These are phyloP conservation scores for Numida meleagris DNA, from an alignment of 2,113 vertebrate genomes.

Conservation along the genomic window DNA sequence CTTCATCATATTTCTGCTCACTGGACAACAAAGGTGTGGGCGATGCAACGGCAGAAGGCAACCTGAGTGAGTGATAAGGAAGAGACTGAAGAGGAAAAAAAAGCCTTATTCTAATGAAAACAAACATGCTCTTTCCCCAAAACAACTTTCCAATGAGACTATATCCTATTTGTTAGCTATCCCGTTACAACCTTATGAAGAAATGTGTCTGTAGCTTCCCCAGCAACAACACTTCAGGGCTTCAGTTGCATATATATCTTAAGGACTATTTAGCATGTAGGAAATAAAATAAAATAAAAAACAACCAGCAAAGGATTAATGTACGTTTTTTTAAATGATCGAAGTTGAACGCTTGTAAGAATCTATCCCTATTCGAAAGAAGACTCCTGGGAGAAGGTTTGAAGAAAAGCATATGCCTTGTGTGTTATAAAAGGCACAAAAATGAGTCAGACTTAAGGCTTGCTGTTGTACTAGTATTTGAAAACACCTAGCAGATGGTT, in stretches of 20 bases:
- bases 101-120: not conserved
- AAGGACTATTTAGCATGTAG: not conserved
- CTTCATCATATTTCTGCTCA: not conserved
- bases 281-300: not conserved
- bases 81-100: not conserved
- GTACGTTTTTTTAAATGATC: not conserved
- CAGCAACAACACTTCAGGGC: not conserved
- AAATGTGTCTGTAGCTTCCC: not conserved
- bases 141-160: not conserved
- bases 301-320: not conserved
- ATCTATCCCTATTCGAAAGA: not conserved
- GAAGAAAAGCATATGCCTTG: not conserved
- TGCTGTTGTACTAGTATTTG: not conserved
- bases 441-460: not conserved
- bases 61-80: not conserved
- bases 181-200: not conserved
- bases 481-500: not conserved
- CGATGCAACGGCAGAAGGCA: not conserved
- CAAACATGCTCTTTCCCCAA: not conserved
- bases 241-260: not conserved
- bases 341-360: not conserved
- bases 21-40: not conserved
- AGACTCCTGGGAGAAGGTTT: not conserved
- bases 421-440: constrained; percentile 15
- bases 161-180: not conserved